These are phyloP conservation scores for Scaptomyza flava DNA, from an alignment of 2,888 invertebrate species.

Conservation along the genomic window DNA sequence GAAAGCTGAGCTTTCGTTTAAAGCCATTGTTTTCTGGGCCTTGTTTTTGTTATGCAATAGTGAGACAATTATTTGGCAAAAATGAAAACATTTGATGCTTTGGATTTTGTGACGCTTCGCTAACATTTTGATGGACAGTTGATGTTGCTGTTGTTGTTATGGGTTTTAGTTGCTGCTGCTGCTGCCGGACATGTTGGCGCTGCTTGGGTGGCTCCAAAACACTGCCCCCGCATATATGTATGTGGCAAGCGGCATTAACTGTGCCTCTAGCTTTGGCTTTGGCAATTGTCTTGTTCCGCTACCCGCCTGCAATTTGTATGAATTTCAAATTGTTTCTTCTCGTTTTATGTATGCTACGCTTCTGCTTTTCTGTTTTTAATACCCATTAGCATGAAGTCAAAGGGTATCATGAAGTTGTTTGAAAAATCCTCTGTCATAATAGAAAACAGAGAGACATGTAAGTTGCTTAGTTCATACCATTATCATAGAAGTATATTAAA, in stretches of 20 bases:
- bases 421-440: too few relatives aligned
- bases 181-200: conserved; percentile 68
- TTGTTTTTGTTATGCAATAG: conserved; percentile 53
- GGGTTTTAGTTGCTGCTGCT: conserved; percentile 22
- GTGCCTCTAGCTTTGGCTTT: conserved; percentile 11
- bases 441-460: too few relatives aligned
- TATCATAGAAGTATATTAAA: too few relatives aligned
- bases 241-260: conserved; percentile 18
- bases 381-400: not conserved
- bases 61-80: conserved; percentile 62
- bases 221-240: conserved; percentile 48
- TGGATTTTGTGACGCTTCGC: conserved; percentile 60
- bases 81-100: conserved; percentile 37
- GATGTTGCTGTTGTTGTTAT: conserved; percentile 23
- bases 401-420: not conserved
- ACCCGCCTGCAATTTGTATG: conserved; percentile 76
- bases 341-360: conserved; percentile 17
- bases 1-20: conserved; percentile 63
- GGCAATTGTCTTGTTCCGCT: conserved; percentile 51
- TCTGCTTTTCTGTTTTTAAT: conserved; percentile 14
- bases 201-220: conserved; percentile 58
- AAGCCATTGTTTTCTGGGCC: conserved; percentile 26
- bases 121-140: conserved; percentile 68
- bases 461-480: too few relatives aligned
- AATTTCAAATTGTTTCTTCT: conserved; percentile 64